Conservation (phyloP, 2,888 invertebrate species). For the Macrosiphum euphorbiae region DNA sequence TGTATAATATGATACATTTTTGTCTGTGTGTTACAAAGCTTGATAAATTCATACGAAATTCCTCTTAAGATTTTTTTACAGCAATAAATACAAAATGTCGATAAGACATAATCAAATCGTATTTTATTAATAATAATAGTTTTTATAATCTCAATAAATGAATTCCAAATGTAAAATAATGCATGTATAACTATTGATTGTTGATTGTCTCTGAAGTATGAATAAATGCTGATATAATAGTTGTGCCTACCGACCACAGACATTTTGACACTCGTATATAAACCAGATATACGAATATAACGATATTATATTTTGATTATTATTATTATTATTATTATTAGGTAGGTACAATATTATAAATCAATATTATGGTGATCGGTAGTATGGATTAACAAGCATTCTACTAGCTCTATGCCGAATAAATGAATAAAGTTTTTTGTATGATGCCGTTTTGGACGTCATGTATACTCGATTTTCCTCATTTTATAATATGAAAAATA, state of each 20-base stretch:
- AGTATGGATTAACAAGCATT: conserved; percentile 5
- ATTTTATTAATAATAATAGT: too few relatives aligned
- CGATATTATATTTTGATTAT: not conserved
- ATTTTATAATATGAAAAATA: not conserved
- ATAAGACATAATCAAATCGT: too few relatives aligned
- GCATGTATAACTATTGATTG: not conserved
- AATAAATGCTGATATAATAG: not conserved
- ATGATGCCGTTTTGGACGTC: not conserved
- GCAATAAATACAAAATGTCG: not conserved
- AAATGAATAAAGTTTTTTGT: conserved; percentile 31
- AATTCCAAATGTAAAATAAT: not conserved
- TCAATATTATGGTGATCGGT: conserved; percentile 50
- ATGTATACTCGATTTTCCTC: not conserved
- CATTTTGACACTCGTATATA: not conserved
- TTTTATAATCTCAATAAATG: not conserved
- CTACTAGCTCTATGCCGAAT: not conserved
- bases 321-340: not conserved
- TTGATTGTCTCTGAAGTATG: not conserved
- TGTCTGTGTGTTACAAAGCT: not conserved
- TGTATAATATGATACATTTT: not conserved
- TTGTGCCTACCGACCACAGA: not conserved
- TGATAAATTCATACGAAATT: not conserved
- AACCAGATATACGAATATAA: too few relatives aligned
- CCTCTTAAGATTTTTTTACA: not conserved
- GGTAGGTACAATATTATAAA: not conserved